Conservation (phyloP, 2,113 vertebrate genomes). For the Propithecus coquereli region DNA sequence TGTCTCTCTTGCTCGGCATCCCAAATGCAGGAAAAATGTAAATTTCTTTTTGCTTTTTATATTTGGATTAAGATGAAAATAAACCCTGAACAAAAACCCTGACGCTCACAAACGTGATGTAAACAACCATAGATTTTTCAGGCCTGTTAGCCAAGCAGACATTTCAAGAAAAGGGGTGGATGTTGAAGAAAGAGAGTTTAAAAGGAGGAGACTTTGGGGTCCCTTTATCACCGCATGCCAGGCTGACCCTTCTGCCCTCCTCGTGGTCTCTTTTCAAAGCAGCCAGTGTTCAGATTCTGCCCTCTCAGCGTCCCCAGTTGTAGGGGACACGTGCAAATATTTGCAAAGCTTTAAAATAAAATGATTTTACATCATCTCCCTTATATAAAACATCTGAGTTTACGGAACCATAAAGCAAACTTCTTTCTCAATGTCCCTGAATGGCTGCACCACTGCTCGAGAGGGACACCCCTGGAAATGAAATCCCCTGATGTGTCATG, state of each 20-base stretch:
- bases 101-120: neutral
- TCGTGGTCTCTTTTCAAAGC: neutral
- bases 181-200: neutral
- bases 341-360: neutral
- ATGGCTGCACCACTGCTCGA: neutral
- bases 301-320: neutral
- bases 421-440: neutral
- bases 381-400: neutral
- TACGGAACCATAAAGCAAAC: neutral
- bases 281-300: neutral
- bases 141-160: neutral
- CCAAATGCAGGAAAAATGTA: neutral
- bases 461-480: neutral
- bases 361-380: neutral
- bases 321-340: neutral
- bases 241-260: neutral
- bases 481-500: neutral
- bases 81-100: neutral
- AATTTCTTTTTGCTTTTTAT: neutral
- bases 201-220: neutral
- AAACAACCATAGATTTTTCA: neutral
- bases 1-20: neutral
- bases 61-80: neutral
- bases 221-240: neutral
- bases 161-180: constrained; percentile 12